Percentiles rank a stretch among this genome's conserved stretches.
phyloP scores from a whole-genome alignment of 2,888 invertebrate genomes.

The Nebria brevicollis region DNA sequence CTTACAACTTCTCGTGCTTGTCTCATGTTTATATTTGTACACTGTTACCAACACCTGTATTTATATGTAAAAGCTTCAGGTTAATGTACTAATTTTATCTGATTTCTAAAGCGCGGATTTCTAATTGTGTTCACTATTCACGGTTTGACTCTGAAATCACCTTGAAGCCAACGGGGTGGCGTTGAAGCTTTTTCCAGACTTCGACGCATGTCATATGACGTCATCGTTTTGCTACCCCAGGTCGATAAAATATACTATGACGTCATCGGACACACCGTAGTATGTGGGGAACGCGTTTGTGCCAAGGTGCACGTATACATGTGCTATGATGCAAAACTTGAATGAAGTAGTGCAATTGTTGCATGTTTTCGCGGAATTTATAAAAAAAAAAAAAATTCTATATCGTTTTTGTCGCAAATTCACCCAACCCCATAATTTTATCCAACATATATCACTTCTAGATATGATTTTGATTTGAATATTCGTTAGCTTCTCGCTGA shows the following conservation, averaged over 20 bases:
- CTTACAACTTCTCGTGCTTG: conserved; percentile 32
- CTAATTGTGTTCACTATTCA: not conserved
- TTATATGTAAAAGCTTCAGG: not conserved
- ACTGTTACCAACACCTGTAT: not conserved
- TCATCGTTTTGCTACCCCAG: not conserved
- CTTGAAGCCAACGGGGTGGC: conserved; percentile 13
- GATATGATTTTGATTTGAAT: too few species aligned
- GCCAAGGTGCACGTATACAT: not conserved
- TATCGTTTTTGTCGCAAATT: too few species aligned
- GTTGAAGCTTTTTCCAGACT: not conserved
- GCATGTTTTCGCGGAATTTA: not conserved
- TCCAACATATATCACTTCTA: not conserved
- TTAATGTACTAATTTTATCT: not conserved
- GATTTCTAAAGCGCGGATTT: not conserved
- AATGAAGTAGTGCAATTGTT: too few species aligned
- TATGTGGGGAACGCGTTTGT: not conserved
- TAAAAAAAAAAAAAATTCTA: too few species aligned
- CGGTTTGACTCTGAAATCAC: conserved; percentile 5
- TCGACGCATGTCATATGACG: not conserved
- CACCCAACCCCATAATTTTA: not conserved
- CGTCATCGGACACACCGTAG: conserved; percentile 13
- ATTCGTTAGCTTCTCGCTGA: too few species aligned
- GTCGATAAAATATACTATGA: conserved; percentile 11
- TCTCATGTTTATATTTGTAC: conserved; percentile 15
- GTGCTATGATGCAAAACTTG: not conserved